Conservation (phyloP, 53 echinoderm and acorn worm species). For the Paelopatides confundens region DNA sequence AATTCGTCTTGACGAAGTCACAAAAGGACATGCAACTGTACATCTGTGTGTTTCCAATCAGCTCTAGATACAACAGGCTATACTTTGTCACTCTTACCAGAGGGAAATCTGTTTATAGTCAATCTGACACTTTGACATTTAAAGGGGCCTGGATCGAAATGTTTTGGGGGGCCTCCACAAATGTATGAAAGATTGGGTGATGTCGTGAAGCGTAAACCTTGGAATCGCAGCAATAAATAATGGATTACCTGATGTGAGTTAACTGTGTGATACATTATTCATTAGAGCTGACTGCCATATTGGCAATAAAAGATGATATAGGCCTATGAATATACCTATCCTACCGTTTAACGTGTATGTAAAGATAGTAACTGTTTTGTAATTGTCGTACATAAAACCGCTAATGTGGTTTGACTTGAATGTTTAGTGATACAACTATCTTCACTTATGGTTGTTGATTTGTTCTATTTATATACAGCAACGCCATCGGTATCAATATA, state of each 20-base stretch:
- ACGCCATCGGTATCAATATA: no score
- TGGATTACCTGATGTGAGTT: conserved; percentile 15
- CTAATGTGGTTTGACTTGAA: no score
- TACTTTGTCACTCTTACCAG: conserved; percentile 9
- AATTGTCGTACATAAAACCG: no score
- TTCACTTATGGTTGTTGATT: no score
- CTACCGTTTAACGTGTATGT: background rate
- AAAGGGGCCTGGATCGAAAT: conserved; percentile 19
- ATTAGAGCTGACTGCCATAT: background rate
- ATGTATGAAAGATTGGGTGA: background rate
- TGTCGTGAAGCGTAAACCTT: background rate
- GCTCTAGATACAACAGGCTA: conserved; percentile 1
- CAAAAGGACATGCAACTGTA: conserved; percentile 10
- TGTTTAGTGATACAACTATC: no score
- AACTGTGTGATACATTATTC: background rate
- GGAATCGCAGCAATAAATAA: conserved; percentile 3
- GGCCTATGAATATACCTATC: background rate
- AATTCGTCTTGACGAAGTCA: background rate
- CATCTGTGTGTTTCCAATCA: conserved; percentile 2
- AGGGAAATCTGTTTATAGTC: conserved; percentile 24
- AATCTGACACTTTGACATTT: conserved; percentile 36
- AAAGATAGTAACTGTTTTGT: no score
- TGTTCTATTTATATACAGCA: no score
- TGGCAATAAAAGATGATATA: background rate
- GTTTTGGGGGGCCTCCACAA: conserved; percentile 6